phyloP scores from a whole-genome alignment of 2,113 vertebrate genomes.

The Geococcyx californianus region DNA sequence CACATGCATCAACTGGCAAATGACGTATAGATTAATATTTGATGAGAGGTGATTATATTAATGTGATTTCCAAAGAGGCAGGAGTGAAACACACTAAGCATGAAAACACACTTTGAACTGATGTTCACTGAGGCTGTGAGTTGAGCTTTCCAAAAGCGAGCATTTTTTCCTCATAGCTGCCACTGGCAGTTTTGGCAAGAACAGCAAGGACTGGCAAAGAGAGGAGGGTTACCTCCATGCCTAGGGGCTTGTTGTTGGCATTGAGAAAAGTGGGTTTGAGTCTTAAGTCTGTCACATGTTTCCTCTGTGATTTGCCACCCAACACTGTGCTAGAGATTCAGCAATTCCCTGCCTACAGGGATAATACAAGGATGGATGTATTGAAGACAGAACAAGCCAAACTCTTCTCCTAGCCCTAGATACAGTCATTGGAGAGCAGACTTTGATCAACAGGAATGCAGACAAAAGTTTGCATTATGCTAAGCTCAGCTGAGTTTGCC shows the following conservation, averaged over 20 bases:
- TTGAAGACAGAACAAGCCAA: neutral
- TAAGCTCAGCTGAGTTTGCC: neutral
- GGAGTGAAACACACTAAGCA: neutral
- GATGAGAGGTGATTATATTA: conserved; percentile 40
- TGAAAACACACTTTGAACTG: neutral
- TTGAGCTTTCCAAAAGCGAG: neutral
- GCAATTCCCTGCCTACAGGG: neutral
- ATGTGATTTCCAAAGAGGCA: conserved; percentile 13
- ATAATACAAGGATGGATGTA: neutral
- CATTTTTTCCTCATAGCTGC: neutral
- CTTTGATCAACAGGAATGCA: neutral
- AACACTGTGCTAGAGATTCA: neutral
- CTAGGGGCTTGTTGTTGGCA: neutral
- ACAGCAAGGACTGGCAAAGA: neutral
- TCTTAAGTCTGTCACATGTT: neutral
- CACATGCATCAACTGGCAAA: conserved; percentile 25
- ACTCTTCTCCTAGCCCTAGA: neutral
- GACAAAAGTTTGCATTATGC: neutral
- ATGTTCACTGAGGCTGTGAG: neutral
- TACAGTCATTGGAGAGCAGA: neutral
- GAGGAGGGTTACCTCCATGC: neutral
- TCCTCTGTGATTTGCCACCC: neutral
- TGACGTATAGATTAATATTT: conserved; percentile 4
- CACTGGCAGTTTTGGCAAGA: neutral
- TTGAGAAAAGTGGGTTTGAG: neutral